Base-by-base conservation (phyloP, 2,888 invertebrate species). In the Andrena marginata region DNA sequence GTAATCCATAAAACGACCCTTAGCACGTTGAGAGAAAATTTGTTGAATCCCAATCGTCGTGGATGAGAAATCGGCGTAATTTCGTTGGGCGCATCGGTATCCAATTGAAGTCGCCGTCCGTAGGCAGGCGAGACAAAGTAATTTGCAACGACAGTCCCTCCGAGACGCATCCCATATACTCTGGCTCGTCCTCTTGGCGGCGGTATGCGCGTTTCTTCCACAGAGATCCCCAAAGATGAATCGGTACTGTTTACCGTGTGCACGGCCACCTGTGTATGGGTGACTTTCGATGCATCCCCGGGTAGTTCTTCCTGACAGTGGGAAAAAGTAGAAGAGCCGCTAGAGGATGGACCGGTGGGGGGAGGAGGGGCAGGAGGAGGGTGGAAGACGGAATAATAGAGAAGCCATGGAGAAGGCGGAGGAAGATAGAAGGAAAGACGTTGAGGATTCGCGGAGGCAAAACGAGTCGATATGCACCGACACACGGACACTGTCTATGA, bases 61-160 rank as follows among this genome's bases (percentile, higher is more conserved):
- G 20, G 35, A 20, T 33, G 54, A 68, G 59, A 69, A 77, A 79
- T 72, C 71, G 64, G 23, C 73, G 42, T 31, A 69, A 77, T 75
- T 81, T 77, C 74, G 70, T 73, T 54, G 64, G 68, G 68, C 73
- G 65, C 77, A 63, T 54, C 67, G 31, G 84, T 35, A 83, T 81
- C 82, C 73, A 81, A 73, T 60, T 69, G 70, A 80, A 81, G 73
- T 84, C 86, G 75, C 77, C 71, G 56, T 73, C 74, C 74, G 35
- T 65, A 79, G 84, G 74, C 81, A 77, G 67, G 69, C 78, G 77
- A 81, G 81, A 85, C 85, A 82, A 87, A 89, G 87, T 89, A 87
- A 87, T 89, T 87, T 85, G 76, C 80, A 81, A 68, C 71, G 76
- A 70, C 75, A 80, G 65, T 77, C 70, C 71, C 60, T 75, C 67